phyloP scores from a whole-genome alignment of 2,797 vertebrate species.

The Aeoliscus strigatus region DNA sequence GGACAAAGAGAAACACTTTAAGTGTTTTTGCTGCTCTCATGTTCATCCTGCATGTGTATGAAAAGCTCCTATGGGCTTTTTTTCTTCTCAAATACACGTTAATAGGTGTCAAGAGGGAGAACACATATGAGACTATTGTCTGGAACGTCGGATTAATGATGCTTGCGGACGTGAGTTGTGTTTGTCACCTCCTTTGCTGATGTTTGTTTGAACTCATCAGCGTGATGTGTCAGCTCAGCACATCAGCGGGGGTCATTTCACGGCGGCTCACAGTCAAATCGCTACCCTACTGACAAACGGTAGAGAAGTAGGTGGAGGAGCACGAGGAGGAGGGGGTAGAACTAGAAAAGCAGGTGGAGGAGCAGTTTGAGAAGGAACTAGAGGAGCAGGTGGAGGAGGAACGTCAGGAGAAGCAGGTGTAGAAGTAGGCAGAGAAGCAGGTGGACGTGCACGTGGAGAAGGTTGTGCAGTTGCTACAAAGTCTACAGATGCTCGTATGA shows the following conservation, averaged over 20 bases:
- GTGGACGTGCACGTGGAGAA: too few relatives aligned
- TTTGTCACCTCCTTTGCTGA: constrained; percentile 21
- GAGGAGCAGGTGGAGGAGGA: too few relatives aligned
- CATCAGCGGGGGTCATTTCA: constrained; percentile 22
- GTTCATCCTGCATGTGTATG: constrained; percentile 42
- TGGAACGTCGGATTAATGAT: constrained; percentile 41
- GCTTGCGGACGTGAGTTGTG: constrained; percentile 32
- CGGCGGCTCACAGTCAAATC: constrained; percentile 3
- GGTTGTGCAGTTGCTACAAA: not conserved
- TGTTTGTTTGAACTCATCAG: constrained; percentile 10
- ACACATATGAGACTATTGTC: constrained; percentile 43
- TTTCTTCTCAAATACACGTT: constrained; percentile 27
- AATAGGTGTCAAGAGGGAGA: constrained; percentile 39
- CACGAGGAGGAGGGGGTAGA: too few relatives aligned
- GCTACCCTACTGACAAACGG: too few relatives aligned
- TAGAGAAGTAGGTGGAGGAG: too few relatives aligned
- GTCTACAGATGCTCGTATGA: constrained; percentile 32
- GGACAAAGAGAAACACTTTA: constrained; percentile 18
- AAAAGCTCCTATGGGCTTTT: constrained; percentile 36
- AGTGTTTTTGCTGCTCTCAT: constrained; percentile 16
- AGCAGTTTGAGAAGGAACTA: too few relatives aligned
- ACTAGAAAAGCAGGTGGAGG: too few relatives aligned
- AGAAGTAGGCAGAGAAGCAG: too few relatives aligned
- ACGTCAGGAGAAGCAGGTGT: too few relatives aligned
- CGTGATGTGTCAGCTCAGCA: constrained; percentile 8